These are phyloP conservation scores for Amphiura filiformis DNA, from an alignment of 35 echinoderm and acorn worm genomes.

Conservation along the genomic window DNA sequence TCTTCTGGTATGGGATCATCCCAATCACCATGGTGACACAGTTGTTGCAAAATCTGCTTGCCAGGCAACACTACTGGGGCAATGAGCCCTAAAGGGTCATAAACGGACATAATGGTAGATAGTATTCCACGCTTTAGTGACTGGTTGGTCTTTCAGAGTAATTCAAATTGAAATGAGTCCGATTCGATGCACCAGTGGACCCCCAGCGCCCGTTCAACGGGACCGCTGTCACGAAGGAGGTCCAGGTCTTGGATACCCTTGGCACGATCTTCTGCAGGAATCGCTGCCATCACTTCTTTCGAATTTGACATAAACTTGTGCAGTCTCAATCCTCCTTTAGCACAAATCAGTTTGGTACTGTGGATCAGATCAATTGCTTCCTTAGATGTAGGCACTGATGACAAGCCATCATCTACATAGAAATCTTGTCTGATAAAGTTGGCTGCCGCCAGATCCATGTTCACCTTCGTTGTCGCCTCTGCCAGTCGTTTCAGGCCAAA, in stretches of 20 bases:
- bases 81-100: no score
- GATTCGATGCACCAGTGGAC: constrained; percentile 47
- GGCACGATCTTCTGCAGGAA: constrained; percentile 39
- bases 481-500: constrained; percentile 35
- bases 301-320: constrained; percentile 68
- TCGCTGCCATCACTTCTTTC: constrained; percentile 36
- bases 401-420: constrained; percentile 73
- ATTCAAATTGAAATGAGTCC: constrained; percentile 46
- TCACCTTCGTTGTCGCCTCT: constrained; percentile 1
- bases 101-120: no score
- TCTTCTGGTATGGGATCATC: background rate
- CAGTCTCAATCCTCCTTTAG: constrained; percentile 32
- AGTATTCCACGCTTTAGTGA: constrained; percentile 33
- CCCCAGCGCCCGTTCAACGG: constrained; percentile 49
- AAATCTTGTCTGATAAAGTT: constrained; percentile 40
- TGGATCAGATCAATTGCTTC: constrained; percentile 39
- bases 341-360: constrained; percentile 32
- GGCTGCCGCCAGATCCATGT: constrained; percentile 40
- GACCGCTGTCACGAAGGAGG: background rate
- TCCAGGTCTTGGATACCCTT: constrained; percentile 47
- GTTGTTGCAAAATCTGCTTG: no score
- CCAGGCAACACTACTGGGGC: no score
- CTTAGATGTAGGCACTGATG: constrained; percentile 4
- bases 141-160: constrained; percentile 5
- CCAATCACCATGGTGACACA: background rate